Percentiles rank a stretch among this genome's conserved stretches.
Conservation (phyloP, 2,888 invertebrate species). For the Hyalella azteca region DNA sequence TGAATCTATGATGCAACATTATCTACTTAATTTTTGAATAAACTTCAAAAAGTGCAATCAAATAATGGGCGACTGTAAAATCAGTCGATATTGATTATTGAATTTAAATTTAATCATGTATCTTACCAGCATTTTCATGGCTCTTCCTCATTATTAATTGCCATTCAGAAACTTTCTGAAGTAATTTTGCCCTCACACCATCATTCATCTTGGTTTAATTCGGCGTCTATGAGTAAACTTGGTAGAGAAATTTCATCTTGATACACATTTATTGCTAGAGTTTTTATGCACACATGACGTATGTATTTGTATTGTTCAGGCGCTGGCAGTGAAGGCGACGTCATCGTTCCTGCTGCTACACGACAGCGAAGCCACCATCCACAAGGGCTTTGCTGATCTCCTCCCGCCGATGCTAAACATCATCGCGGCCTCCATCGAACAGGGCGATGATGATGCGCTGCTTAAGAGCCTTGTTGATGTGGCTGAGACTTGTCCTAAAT, state of each 20-base stretch:
- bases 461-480: constrained; percentile 93
- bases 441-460: constrained; percentile 85
- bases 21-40: too few relatives aligned
- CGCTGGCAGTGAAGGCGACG: constrained; percentile 67
- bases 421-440: constrained; percentile 74
- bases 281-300: background rate
- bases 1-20: too few relatives aligned
- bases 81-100: too few relatives aligned
- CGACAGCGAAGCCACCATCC: constrained; percentile 88
- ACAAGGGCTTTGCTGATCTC: constrained; percentile 86
- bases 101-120: too few relatives aligned
- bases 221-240: background rate
- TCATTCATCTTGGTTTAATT: too few relatives aligned
- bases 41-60: too few relatives aligned
- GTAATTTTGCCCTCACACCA: too few relatives aligned
- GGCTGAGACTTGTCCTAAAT: constrained; percentile 92
- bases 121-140: too few relatives aligned
- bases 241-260: background rate
- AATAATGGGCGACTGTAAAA: too few relatives aligned
- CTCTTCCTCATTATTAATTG: too few relatives aligned
- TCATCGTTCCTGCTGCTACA: constrained; percentile 85
- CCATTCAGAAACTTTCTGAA: too few relatives aligned
- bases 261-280: background rate
- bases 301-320: constrained; percentile 6
- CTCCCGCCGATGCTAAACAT: constrained; percentile 68